Evolutionary conservation across 2,797 vertebrate genomes (phyloP).

Genomic region (Otolemur crassicaudatus): DNA sequence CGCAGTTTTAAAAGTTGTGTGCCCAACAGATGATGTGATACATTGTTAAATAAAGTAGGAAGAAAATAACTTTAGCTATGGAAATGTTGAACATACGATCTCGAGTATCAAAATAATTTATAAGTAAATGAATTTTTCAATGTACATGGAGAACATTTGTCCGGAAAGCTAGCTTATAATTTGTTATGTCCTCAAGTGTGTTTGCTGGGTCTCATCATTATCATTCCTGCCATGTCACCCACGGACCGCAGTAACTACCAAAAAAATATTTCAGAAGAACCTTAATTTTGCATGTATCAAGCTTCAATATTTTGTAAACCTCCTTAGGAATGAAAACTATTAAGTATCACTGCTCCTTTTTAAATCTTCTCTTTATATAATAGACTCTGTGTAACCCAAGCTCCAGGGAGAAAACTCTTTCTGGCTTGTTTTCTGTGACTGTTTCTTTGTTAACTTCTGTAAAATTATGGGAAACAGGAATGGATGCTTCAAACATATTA

Average conservation of each 20-base stretch:
- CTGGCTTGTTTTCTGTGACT: not conserved
- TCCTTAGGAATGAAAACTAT: not conserved
- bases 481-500: not conserved
- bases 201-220: not conserved
- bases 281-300: not conserved
- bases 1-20: not conserved
- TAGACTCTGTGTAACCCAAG: not conserved
- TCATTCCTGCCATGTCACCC: not conserved
- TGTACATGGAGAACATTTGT: conserved; percentile 1
- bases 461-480: not conserved
- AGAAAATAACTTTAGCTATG: not conserved
- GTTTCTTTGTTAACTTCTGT: conserved; percentile 37
- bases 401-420: not conserved
- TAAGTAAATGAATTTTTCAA: not conserved
- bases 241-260: not conserved
- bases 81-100: conserved; percentile 5
- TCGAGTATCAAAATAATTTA: conserved; percentile 21
- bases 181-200: not conserved
- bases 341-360: not conserved
- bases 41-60: conserved; percentile 1
- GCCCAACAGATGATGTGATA: not conserved
- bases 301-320: not conserved
- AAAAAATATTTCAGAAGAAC: not conserved
- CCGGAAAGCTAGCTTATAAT: not conserved
- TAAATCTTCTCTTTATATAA: not conserved